Conservation (phyloP, 2,888 invertebrate genomes). For the Dugesia japonica region DNA sequence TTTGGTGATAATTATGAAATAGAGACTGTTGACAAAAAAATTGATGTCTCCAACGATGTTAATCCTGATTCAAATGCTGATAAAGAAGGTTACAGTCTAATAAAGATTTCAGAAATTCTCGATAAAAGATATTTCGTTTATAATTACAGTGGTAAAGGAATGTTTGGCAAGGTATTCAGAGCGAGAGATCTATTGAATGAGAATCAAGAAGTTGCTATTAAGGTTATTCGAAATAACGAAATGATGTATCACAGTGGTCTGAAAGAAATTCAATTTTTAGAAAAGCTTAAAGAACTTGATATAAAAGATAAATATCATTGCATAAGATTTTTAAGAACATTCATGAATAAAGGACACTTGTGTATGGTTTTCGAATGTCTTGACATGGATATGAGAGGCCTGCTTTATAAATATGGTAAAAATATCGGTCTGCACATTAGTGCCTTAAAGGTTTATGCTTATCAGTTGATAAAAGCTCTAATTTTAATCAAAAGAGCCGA, state of each 20-base stretch:
- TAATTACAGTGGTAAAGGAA: constrained; percentile 93
- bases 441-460: constrained; percentile 88
- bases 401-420: constrained; percentile 91
- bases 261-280: constrained; percentile 79
- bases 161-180: constrained; percentile 87
- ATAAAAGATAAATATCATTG: constrained; percentile 92
- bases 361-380: constrained; percentile 95
- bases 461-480: constrained; percentile 69
- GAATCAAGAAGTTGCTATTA: constrained; percentile 78
- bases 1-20: too few relatives aligned
- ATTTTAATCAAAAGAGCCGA: constrained; percentile 82
- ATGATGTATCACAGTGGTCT: constrained; percentile 86
- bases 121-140: constrained; percentile 78
- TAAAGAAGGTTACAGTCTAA: background rate
- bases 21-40: too few relatives aligned
- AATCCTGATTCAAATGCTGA: too few relatives aligned
- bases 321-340: constrained; percentile 74
- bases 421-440: constrained; percentile 73
- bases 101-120: constrained; percentile 68
- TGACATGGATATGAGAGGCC: constrained; percentile 51
- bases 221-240: constrained; percentile 95
- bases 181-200: constrained; percentile 74
- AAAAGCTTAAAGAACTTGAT: constrained; percentile 85
- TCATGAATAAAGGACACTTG: constrained; percentile 92
- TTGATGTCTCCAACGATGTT: too few relatives aligned